A percentile compares a stretch with the other conserved stretches of the same genome.
phyloP scores from a whole-genome alignment of 1,140 invertebrate genomes.

The Octopus sinensis region DNA sequence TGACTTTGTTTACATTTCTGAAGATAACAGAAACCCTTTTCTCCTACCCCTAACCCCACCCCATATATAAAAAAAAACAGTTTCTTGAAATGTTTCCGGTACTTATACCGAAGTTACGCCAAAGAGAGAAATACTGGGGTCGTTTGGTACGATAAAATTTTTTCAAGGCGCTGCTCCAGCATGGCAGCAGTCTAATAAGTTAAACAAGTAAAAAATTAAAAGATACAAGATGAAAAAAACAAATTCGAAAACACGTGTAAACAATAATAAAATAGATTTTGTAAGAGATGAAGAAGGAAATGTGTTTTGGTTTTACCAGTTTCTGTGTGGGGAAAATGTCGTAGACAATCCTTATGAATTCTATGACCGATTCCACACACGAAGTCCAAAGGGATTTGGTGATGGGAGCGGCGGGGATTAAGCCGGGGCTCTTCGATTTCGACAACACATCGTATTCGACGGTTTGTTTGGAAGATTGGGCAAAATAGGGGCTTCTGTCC shows the following conservation, averaged over 20 bases:
- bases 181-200: no score
- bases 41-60: no score
- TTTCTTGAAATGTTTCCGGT: no score
- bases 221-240: not conserved
- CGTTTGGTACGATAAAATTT: no score
- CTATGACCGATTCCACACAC: slow-evolving; percentile 86
- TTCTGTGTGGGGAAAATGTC: slow-evolving; percentile 87
- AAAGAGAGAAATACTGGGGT: no score
- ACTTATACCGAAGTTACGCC: no score
- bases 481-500: slow-evolving; percentile 86
- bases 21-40: no score
- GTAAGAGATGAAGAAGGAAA: not conserved
- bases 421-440: slow-evolving; percentile 59
- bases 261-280: not conserved
- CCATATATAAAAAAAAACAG: no score
- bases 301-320: slow-evolving; percentile 64
- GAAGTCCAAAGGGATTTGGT: slow-evolving; percentile 92
- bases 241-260: not conserved
- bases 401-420: slow-evolving; percentile 75
- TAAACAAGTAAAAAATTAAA: not conserved
- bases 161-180: no score
- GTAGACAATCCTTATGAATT: slow-evolving; percentile 94
- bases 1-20: no score
- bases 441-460: slow-evolving; percentile 80
- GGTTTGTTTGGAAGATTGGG: slow-evolving; percentile 78